These are phyloP conservation scores for Phenganax stokvisi DNA, from an alignment of 92 coral and sea anemone genomes.

Conservation along the genomic window DNA sequence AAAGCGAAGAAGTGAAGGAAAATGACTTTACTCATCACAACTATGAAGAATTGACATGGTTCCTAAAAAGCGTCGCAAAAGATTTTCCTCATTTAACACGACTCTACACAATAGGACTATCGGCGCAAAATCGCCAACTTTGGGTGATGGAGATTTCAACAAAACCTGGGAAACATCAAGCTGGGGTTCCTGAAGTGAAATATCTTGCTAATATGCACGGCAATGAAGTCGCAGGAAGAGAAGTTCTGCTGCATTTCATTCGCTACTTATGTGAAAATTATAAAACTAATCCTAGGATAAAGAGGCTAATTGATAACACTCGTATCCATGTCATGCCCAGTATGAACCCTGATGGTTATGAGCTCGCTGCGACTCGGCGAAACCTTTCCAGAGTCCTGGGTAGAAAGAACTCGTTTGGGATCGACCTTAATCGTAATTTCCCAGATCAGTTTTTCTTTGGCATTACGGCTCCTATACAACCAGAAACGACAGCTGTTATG, in stretches of 20 bases:
- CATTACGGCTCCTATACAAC: constrained; percentile 77
- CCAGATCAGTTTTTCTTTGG: constrained; percentile 98
- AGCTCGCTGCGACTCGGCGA: constrained; percentile 68
- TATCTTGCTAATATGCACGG: constrained; percentile 92
- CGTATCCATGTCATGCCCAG: constrained; percentile 88
- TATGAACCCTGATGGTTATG: constrained; percentile 97
- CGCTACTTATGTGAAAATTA: constrained; percentile 79
- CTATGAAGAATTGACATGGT: constrained; percentile 98
- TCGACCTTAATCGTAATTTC: constrained; percentile 89
- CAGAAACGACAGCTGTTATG: constrained; percentile 75
- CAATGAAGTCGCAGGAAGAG: constrained; percentile 81
- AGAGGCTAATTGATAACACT: constrained; percentile 61
- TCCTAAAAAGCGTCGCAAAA: constrained; percentile 73
- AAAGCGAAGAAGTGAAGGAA: not conserved
- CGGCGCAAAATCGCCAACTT: constrained; percentile 89
- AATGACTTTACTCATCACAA: constrained; percentile 74
- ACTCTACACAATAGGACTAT: constrained; percentile 76
- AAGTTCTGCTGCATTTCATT: constrained; percentile 68
- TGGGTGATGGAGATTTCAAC: constrained; percentile 94
- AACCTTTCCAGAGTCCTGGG: constrained; percentile 49
- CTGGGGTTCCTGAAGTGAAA: constrained; percentile 77
- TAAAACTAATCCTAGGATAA: constrained; percentile 55
- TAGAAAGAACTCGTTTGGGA: constrained; percentile 71
- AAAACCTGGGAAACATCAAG: constrained; percentile 75
- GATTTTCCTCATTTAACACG: constrained; percentile 63